Conservation (phyloP, 2,113 vertebrate species). For the Bufo bufo region DNA sequence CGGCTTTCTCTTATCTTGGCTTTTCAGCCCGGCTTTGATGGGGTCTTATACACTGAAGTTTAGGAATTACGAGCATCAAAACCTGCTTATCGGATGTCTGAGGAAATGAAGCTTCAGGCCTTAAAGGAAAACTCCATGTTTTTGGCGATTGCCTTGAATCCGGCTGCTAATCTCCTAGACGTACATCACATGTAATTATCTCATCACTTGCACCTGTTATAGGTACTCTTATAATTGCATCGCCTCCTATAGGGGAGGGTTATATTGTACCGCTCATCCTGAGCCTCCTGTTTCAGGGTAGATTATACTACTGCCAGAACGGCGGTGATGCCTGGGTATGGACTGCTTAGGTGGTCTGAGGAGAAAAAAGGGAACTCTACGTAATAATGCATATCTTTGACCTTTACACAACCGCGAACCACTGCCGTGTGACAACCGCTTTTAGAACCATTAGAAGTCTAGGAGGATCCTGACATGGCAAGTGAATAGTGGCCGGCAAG, state of each 20-base stretch:
- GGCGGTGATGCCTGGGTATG: no score
- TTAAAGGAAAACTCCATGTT: neutral
- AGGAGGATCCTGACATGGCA: no score
- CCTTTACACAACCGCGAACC: no score
- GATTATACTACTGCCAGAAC: neutral
- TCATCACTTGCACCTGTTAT: neutral
- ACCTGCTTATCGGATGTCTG: neutral
- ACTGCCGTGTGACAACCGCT: no score
- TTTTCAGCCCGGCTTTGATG: constrained; percentile 9
- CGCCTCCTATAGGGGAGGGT: neutral
- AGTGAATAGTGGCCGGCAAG: no score
- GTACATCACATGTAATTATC: neutral
- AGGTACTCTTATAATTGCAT: neutral
- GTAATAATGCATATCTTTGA: no score
- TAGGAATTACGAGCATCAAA: constrained; percentile 4
- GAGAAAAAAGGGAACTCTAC: no score
- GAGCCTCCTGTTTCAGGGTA: neutral
- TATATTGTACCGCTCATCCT: neutral
- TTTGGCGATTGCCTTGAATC: neutral
- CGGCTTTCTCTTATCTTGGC: neutral
- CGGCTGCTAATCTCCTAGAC: neutral
- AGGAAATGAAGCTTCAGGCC: neutral
- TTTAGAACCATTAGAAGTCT: no score
- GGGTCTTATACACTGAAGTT: constrained; percentile 11
- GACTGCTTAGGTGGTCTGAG: no score